Percentiles rank a stretch among this genome's conserved stretches.
phyloP scores from a whole-genome alignment of 2,888 invertebrate genomes.

The Platerodrilus igneus region DNA sequence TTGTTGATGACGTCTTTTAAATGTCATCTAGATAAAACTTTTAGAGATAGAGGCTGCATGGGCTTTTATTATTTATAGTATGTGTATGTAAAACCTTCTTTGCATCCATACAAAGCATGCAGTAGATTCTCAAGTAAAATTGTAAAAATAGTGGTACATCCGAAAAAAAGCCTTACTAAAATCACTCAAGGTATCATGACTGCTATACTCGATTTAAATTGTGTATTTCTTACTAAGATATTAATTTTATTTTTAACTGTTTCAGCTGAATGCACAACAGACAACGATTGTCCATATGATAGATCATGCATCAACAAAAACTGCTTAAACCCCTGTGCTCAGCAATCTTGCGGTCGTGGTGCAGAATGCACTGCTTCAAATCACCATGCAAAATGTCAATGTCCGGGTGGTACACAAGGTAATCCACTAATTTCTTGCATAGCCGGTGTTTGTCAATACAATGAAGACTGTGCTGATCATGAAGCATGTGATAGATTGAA shows the following conservation, averaged over 20 bases:
- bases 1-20: no score
- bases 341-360: constrained; percentile 69
- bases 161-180: no score
- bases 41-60: no score
- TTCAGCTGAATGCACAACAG: constrained; percentile 73
- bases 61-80: no score
- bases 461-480: constrained; percentile 81
- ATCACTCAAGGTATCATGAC: no score
- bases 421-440: constrained; percentile 78
- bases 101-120: no score
- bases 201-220: no score
- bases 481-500: constrained; percentile 82
- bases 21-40: no score
- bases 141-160: no score
- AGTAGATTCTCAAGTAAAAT: no score
- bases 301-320: constrained; percentile 74
- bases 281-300: constrained; percentile 79
- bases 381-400: constrained; percentile 76
- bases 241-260: constrained; percentile 3
- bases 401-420: constrained; percentile 81
- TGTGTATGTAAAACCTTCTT: no score
- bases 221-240: background rate
- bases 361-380: constrained; percentile 71
- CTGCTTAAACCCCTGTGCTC: constrained; percentile 72
- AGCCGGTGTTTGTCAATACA: constrained; percentile 78